phyloP scores from a whole-genome alignment of 1,140 invertebrate species.

The Drosophila kepulauana region DNA sequence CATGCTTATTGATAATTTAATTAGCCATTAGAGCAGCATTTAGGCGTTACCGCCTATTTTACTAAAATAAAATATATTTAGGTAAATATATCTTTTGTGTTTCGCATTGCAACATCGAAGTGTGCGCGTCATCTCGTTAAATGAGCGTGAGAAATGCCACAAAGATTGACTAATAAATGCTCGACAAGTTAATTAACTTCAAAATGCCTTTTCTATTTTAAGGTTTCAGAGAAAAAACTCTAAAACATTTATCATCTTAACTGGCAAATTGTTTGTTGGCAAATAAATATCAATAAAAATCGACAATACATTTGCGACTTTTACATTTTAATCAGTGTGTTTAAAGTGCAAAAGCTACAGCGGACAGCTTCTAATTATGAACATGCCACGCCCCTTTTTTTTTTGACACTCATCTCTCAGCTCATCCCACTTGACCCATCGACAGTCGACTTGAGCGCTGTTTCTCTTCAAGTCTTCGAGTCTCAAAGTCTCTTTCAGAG shows the following conservation, averaged over 20 bases:
- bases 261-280: not conserved
- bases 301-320: not conserved
- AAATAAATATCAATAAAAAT: slow-evolving; percentile 4
- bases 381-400: not conserved
- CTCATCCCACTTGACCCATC: slow-evolving; percentile 23
- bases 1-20: slow-evolving; percentile 75
- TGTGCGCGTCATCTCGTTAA: slow-evolving; percentile 2
- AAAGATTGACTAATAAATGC: slow-evolving; percentile 16
- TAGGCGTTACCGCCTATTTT: slow-evolving; percentile 22
- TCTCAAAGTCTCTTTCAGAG: not conserved
- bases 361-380: slow-evolving; percentile 22
- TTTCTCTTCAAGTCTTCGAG: no score
- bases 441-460: no score
- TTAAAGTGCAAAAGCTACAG: slow-evolving; percentile 2
- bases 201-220: not conserved
- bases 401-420: slow-evolving; percentile 2
- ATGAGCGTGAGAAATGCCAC: slow-evolving; percentile 26
- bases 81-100: not conserved
- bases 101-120: slow-evolving; percentile 12
- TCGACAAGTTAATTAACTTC: not conserved
- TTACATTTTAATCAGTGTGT: slow-evolving; percentile 1
- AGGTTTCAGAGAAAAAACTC: no score
- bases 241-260: no score
- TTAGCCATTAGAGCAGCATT: slow-evolving; percentile 74
- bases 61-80: no score